Evolutionary conservation across 1,140 invertebrate species (phyloP).

Genomic region (Oedothorax gibbosus): DNA sequence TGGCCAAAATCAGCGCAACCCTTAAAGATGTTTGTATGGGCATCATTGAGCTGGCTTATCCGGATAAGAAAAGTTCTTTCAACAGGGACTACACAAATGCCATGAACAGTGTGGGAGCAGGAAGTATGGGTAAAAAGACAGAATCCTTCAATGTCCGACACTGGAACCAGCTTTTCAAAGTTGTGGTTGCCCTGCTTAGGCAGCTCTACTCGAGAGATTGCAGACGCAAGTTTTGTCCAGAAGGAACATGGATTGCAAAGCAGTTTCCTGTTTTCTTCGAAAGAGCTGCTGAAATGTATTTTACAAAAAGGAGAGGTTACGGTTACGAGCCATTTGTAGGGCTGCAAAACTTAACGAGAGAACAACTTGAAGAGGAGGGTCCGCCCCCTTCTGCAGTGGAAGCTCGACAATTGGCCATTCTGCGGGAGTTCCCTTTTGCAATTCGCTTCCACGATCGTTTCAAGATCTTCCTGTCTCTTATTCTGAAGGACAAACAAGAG

Average conservation of each 20-base stretch:
- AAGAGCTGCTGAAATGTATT: conserved; percentile 72
- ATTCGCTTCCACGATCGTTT: conserved; percentile 91
- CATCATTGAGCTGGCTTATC: conserved; percentile 89
- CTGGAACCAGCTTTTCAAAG: conserved; percentile 69
- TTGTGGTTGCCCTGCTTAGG: conserved; percentile 78
- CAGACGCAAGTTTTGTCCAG: conserved; percentile 80
- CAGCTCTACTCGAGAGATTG: conserved; percentile 87
- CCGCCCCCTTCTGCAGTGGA: conserved; percentile 90
- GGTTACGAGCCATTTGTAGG: conserved; percentile 76
- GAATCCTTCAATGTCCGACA: conserved; percentile 55
- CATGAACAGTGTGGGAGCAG: conserved; percentile 61
- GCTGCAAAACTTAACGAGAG: conserved; percentile 74
- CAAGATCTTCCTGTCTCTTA: conserved; percentile 70
- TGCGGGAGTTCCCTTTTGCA: conserved; percentile 93
- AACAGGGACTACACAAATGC: conserved; percentile 68
- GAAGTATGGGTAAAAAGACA: conserved; percentile 7
- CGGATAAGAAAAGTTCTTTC: conserved; percentile 77
- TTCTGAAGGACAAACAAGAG: conserved; percentile 75
- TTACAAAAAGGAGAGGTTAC: conserved; percentile 71
- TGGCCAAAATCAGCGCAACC: conserved; percentile 70
- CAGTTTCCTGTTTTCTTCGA: conserved; percentile 77
- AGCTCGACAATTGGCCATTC: conserved; percentile 85
- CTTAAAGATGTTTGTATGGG: conserved; percentile 83
- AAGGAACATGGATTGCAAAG: conserved; percentile 81
- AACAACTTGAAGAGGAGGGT: conserved; percentile 77